A percentile compares a stretch with the other conserved stretches of the same genome.
Conservation (phyloP, 2,888 invertebrate genomes). For the Heterodera filipjevi region DNA sequence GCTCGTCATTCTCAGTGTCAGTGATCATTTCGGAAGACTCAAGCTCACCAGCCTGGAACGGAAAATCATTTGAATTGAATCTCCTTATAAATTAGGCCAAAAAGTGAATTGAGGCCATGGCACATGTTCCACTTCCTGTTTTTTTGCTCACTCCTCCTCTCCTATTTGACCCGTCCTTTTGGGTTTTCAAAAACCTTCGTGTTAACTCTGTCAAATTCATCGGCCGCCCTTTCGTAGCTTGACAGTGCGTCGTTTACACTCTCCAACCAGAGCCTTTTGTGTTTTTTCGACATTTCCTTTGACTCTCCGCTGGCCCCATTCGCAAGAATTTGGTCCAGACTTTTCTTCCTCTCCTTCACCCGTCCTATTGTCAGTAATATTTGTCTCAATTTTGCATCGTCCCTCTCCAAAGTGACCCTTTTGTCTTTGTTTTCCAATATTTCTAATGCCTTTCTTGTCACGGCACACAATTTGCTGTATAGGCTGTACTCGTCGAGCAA, state of each 20-base stretch:
- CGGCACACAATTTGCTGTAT: not conserved
- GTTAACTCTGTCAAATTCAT: not conserved
- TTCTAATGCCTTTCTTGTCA: slow-evolving; percentile 9
- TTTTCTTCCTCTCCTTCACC: slow-evolving; percentile 4
- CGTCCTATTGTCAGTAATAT: not conserved
- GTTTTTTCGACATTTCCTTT: slow-evolving; percentile 10
- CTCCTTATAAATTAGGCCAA: no score
- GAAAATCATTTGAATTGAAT: no score
- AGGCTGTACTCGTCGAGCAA: slow-evolving; percentile 18
- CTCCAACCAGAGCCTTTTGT: slow-evolving; percentile 20
- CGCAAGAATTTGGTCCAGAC: not conserved
- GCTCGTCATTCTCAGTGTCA: slow-evolving; percentile 32
- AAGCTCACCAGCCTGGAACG: not conserved
- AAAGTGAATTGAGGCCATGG: no score
- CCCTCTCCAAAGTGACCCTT: not conserved
- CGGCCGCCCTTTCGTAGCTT: not conserved
- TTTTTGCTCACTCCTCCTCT: no score
- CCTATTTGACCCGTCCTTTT: not conserved
- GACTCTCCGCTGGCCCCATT: slow-evolving; percentile 25
- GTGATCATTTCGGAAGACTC: not conserved
- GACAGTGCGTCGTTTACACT: not conserved
- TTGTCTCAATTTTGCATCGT: not conserved
- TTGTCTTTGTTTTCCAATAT: not conserved
- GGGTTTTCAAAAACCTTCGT: not conserved
- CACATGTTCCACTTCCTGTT: no score